Evolutionary conservation across 2,113 vertebrate species (phyloP), one percentile per base, ranked within the genome.

Genomic region (Crotalus horridus): DNA sequence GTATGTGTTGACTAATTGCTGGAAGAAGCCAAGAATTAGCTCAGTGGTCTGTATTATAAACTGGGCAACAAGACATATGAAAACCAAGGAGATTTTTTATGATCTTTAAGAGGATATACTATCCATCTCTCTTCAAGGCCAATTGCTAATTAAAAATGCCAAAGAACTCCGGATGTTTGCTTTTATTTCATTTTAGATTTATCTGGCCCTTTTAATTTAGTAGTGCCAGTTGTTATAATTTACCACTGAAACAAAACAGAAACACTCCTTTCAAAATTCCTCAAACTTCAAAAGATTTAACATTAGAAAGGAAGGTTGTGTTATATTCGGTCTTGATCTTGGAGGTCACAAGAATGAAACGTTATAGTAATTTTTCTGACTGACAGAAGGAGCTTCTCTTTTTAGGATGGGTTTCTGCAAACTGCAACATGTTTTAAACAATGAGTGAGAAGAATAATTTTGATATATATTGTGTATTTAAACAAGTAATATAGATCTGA

Each of bases 71-170:
- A 64, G 64, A 33, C 7, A 10, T 33, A 85, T 89, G 54, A 13
- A 91, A 55, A 46, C 2, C 12, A 87, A 2, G 24, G 81, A 56
- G 33, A 0, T n/a, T 89, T 87, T 51, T 21, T 4, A 55, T 51
- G 13, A 85, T 90, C 13, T 13, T 53, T 85, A 59, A 48, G 48
- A 61, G 10, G 6, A 54, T 17, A 56, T 59, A 93, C 89, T 86
- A 69, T 95, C 96, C 93, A 86, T 96, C 95, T 86, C 93, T 92
- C 89, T 94, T 94, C 88, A 91, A 7, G 64, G 43, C 69, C 61
- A 92, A 33, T 39, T 39, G 29, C 48, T 24, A 69, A 33, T 3
- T 29, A 39, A 74, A 48, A 33, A 6, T 13, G 3, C 8, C 7
- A 24, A 48, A 55, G 33, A 54, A n/a, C n/a, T 64, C 59, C 53